phyloP scores from a whole-genome alignment of 2,797 vertebrate genomes.

The Microctenopoma steveboyesi region DNA sequence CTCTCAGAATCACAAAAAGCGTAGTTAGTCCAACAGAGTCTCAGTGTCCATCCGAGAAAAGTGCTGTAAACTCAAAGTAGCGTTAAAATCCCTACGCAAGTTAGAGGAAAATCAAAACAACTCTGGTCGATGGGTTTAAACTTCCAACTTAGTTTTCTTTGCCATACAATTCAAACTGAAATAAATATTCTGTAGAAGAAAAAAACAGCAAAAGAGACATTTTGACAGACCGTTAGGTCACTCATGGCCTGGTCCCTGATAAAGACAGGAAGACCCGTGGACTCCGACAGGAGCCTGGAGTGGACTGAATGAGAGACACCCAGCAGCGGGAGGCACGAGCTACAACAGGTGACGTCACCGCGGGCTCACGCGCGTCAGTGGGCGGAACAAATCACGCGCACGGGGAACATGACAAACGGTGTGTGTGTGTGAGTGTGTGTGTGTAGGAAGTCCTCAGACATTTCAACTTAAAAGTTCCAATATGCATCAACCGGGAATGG shows the following conservation, averaged over 20 bases:
- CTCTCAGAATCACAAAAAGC: accelerated
- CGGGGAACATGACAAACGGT: too few species aligned
- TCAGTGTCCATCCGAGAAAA: background rate
- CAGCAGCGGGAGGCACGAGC: constrained; percentile 29
- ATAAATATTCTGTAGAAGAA: background rate
- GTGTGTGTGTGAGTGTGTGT: too few species aligned
- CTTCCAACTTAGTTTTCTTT: constrained; percentile 6
- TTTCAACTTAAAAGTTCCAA: too few species aligned
- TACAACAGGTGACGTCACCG: constrained; percentile 49
- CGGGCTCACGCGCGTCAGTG: background rate
- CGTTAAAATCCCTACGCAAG: constrained; percentile 17
- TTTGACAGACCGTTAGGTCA: background rate
- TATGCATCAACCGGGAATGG: too few species aligned
- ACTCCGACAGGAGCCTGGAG: background rate
- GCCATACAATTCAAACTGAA: constrained; percentile 25
- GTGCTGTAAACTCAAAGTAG: background rate
- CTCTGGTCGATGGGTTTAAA: constrained; percentile 15
- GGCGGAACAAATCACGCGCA: background rate
- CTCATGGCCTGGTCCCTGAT: constrained; percentile 14
- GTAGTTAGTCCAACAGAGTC: background rate
- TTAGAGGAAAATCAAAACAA: background rate
- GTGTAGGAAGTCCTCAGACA: too few species aligned
- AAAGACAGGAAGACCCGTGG: constrained; percentile 12
- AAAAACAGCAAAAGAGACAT: background rate
- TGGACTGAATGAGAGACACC: constrained; percentile 34